These are phyloP conservation scores for Phortica variegata DNA, from an alignment of 1,140 invertebrate species.

Conservation along the genomic window DNA sequence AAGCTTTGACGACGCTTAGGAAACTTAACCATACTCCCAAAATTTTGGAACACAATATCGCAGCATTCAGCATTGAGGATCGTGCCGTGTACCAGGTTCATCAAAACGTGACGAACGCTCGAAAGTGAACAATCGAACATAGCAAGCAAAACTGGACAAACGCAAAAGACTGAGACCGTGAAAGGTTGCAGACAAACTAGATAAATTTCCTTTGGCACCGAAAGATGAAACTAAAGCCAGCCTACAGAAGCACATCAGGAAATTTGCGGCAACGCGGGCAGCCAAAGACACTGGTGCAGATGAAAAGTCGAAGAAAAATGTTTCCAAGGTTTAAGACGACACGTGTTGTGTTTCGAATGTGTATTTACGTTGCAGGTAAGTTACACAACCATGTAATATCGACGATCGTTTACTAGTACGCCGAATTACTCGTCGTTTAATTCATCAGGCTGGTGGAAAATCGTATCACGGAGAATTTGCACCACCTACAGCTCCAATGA, in stretches of 20 bases:
- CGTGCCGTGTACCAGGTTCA: constrained; percentile 57
- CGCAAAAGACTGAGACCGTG: constrained; percentile 37
- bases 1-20: constrained; percentile 80
- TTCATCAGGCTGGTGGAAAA: constrained; percentile 86
- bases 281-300: constrained; percentile 22
- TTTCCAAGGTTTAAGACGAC: constrained; percentile 48
- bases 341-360: no score
- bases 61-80: constrained; percentile 96
- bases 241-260: constrained; percentile 39
- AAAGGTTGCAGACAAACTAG: constrained; percentile 13
- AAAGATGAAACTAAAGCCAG: constrained; percentile 42
- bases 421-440: constrained; percentile 90
- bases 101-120: constrained; percentile 43
- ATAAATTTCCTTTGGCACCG: constrained; percentile 12
- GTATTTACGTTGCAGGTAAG: no score
- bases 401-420: constrained; percentile 87
- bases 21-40: constrained; percentile 92
- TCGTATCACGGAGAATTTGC: constrained; percentile 97
- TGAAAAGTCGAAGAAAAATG: constrained; percentile 11
- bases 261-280: constrained; percentile 30
- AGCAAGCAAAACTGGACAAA: constrained; percentile 41
- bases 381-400: no score
- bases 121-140: constrained; percentile 48
- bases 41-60: constrained; percentile 78
- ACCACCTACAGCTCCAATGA: constrained; percentile 90